Conservation (phyloP, 2,113 vertebrate species). For the Cichladusa arquata region DNA sequence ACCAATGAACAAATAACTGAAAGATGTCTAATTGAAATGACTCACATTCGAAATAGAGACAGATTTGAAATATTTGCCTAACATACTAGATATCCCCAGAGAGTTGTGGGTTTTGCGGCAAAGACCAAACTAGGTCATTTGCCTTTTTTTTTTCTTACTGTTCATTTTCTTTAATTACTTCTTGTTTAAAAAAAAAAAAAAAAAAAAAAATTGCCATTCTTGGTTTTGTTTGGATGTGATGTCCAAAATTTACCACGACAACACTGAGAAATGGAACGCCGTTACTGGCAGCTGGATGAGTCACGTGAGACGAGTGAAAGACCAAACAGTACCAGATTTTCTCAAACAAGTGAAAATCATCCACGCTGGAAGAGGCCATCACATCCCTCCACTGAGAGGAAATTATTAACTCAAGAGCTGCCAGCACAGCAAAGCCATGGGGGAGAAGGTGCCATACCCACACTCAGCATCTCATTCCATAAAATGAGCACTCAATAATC, state of each 20-base stretch:
- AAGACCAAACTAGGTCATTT: conserved; percentile 69
- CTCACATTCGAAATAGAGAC: conserved; percentile 57
- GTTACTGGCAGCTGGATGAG: conserved; percentile 41
- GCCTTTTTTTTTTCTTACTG: conserved; percentile 34
- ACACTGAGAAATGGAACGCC: conserved; percentile 36
- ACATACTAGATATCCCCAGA: conserved; percentile 60
- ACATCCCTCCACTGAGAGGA: neutral
- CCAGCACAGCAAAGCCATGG: neutral
- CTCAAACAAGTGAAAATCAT: conserved; percentile 54
- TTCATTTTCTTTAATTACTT: conserved; percentile 46
- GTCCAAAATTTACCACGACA: conserved; percentile 60
- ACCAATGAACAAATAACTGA: conserved; percentile 52
- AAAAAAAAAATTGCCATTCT: conserved; percentile 22
- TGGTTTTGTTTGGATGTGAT: conserved; percentile 34
- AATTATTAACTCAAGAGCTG: conserved; percentile 23
- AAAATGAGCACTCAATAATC: fast-evolving
- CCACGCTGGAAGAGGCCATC: neutral
- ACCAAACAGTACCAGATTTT: conserved; percentile 46
- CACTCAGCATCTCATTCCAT: neutral
- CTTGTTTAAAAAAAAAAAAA: neutral
- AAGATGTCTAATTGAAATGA: conserved; percentile 53
- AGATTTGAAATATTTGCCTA: conserved; percentile 59
- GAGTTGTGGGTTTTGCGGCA: conserved; percentile 45
- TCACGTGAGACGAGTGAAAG: neutral
- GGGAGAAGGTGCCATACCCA: neutral